Base-by-base conservation (phyloP, 92 coral and sea anemone genomes). In the Epizoanthus illoricatus region DNA sequence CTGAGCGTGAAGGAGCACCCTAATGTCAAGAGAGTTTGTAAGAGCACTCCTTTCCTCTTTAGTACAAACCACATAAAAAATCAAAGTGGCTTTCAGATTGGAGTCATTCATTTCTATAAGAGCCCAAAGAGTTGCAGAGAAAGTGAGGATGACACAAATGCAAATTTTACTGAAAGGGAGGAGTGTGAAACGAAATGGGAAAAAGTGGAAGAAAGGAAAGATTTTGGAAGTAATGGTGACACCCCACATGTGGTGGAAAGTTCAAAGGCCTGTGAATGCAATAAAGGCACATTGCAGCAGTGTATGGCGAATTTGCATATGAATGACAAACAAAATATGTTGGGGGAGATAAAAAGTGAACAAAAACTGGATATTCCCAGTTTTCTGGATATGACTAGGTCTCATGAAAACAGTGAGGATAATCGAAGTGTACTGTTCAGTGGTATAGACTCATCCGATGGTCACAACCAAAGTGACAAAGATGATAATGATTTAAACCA, bases 101-200 rank as follows among this genome's bases (percentile, higher is more conserved):
- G 98, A 6, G 87, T 91, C 66, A 92, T 95, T 28, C 98, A 95
- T 70, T 95, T 91, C 62, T 92, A 91, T 66, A 95, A 95, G 85
- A 89, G 97, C 23, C 94, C 96, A 47, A 89, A 88, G 21, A 71
- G 79, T 43, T 12, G 74, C 66, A 66, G 76, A 56, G 79, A 79
- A 40, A 58, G 57, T 40, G 19, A 80, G 79, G 45, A 36, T 70
- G 61, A 56, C 24, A 3, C 41, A 49, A 72, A 33, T n/a, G 39
- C 67, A 21, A 7, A 17, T 4, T 11, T 65, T 20, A 7, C 40
- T 20, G 74, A 21, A 80, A 61, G 40, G 49, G 73, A 45, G 49
- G 17, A 2, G 55, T 81, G 84, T 58, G 43, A 42, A 19, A 16
- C 17, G 33, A 21, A 43, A 49, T 21, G 17, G 23, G 71, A 63